phyloP scores from a whole-genome alignment of 2,113 vertebrate genomes.

The Nothoprocta perdicaria region DNA sequence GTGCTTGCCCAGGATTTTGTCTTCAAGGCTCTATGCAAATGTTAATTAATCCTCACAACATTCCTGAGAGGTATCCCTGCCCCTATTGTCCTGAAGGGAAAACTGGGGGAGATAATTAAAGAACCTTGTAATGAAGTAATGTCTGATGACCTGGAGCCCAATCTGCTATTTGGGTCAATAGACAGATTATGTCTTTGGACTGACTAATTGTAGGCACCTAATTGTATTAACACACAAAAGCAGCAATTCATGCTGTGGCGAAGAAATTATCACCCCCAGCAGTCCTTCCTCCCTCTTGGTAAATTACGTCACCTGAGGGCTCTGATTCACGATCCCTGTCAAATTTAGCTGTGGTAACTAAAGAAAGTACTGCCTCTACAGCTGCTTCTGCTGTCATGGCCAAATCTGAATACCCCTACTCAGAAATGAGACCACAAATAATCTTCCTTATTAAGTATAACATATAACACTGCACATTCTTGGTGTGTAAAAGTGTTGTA shows the following conservation, averaged over 20 bases:
- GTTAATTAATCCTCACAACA: conserved; percentile 8
- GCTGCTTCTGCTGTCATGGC: background rate
- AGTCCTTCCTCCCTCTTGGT: conserved; percentile 22
- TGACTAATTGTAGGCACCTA: conserved; percentile 36
- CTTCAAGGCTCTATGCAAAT: background rate
- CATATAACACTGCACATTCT: background rate
- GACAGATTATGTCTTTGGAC: conserved; percentile 27
- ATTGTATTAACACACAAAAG: conserved; percentile 53
- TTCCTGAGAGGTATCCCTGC: conserved; percentile 32
- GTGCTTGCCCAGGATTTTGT: background rate
- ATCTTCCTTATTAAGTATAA: background rate
- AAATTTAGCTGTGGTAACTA: conserved; percentile 1
- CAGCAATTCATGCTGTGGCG: background rate
- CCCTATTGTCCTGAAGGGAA: conserved; percentile 28
- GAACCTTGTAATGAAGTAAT: conserved; percentile 21
- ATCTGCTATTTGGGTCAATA: conserved; percentile 32
- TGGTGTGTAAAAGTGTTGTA: background rate
- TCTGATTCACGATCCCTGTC: conserved; percentile 31
- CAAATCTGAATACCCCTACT: background rate
- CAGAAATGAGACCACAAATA: conserved; percentile 32
- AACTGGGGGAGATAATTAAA: conserved; percentile 38
- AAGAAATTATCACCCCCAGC: conserved; percentile 35
- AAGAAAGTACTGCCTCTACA: background rate
- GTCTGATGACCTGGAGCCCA: conserved; percentile 30
- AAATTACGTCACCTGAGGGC: conserved; percentile 24